Conservation (phyloP, 2,113 vertebrate genomes). For the Elachura formosa region DNA sequence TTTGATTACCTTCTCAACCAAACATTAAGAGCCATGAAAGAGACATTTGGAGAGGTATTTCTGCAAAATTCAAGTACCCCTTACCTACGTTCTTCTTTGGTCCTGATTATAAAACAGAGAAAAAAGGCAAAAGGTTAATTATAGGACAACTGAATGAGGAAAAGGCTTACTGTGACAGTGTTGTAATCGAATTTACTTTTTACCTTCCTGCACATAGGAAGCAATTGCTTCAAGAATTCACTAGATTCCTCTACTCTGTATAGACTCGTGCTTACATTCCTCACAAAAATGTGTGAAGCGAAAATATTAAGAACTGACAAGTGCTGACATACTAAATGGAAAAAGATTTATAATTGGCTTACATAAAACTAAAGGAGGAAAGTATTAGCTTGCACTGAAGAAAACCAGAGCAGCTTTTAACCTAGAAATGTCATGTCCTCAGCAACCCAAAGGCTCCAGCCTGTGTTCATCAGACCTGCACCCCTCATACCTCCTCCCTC, state of each 20-base stretch:
- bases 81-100: neutral
- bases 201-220: neutral
- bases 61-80: neutral
- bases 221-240: neutral
- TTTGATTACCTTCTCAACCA: neutral
- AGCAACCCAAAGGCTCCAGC: neutral
- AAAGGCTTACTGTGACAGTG: neutral
- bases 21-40: neutral
- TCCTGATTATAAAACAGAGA: neutral
- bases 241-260: neutral
- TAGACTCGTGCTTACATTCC: neutral
- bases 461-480: neutral
- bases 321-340: neutral
- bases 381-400: neutral
- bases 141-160: neutral
- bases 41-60: neutral
- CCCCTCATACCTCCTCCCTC: neutral
- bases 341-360: neutral
- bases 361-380: neutral
- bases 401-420: neutral
- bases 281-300: neutral
- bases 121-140: neutral
- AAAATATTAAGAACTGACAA: neutral
- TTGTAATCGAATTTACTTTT: neutral
- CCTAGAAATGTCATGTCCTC: fast-evolving